These are phyloP conservation scores for Trachelus iudaicus DNA, from an alignment of 2,888 invertebrate species.

Conservation along the genomic window DNA sequence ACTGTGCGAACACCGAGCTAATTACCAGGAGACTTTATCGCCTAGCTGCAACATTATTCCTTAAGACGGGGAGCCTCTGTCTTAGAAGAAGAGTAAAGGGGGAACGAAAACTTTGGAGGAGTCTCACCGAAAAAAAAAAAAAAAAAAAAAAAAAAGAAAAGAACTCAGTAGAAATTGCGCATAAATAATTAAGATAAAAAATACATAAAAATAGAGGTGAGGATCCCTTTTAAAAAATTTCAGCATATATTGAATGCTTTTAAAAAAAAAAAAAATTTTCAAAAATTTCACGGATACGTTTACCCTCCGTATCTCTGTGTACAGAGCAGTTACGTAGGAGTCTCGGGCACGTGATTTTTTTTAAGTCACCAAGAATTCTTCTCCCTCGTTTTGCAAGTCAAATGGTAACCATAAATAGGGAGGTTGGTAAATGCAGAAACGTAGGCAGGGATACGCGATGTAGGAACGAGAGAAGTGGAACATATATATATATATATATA, in stretches of 20 bases:
- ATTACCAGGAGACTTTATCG: slow-evolving; percentile 55
- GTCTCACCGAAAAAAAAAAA: not conserved
- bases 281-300: too few relatives aligned
- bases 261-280: too few relatives aligned
- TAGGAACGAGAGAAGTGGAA: slow-evolving; percentile 3
- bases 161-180: not conserved
- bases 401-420: slow-evolving; percentile 50
- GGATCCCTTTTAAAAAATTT: not conserved
- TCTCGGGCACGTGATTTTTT: slow-evolving; percentile 2
- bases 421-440: slow-evolving; percentile 26
- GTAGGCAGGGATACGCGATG: slow-evolving; percentile 17
- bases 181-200: not conserved
- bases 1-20: slow-evolving; percentile 57
- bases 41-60: slow-evolving; percentile 20
- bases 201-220: too few relatives aligned
- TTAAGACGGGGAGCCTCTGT: not conserved
- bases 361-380: slow-evolving; percentile 33
- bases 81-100: slow-evolving; percentile 5
- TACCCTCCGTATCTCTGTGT: too few relatives aligned
- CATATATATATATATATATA: not conserved
- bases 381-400: slow-evolving; percentile 54
- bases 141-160: too few relatives aligned
- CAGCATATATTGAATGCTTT: too few relatives aligned
- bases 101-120: not conserved
- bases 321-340: too few relatives aligned